These are phyloP conservation scores for Corythornis vintsioides DNA, from an alignment of 2,113 vertebrate species.

Conservation along the genomic window DNA sequence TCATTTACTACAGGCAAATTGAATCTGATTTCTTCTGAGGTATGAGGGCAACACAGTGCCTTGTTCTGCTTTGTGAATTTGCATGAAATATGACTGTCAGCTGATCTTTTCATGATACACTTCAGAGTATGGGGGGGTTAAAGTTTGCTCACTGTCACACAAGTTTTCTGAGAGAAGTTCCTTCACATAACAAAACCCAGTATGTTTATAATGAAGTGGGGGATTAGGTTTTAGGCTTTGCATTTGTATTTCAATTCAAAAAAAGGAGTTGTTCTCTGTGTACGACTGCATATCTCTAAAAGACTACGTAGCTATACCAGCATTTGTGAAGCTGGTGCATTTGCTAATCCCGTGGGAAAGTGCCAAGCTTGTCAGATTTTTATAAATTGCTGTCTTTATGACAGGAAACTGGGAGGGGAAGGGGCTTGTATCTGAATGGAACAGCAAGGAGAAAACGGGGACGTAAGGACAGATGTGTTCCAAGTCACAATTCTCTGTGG, in stretches of 20 bases:
- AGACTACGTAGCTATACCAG: not conserved
- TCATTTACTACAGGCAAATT: not conserved
- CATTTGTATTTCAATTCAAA: not conserved
- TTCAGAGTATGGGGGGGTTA: not conserved
- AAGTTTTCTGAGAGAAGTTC: not conserved
- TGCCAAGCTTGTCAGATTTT: slow-evolving; percentile 34
- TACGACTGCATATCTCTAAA: not conserved
- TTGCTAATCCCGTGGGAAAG: not conserved
- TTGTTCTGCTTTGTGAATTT: not conserved
- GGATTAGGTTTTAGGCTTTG: not conserved
- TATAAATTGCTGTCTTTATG: slow-evolving; percentile 46
- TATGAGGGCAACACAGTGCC: not conserved
- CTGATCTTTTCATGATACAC: not conserved
- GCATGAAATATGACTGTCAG: not conserved
- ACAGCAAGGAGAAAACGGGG: slow-evolving; percentile 15
- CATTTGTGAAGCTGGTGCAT: not conserved
- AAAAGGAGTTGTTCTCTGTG: not conserved
- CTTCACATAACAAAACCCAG: not conserved
- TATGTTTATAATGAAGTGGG: not conserved
- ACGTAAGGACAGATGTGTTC: not conserved
- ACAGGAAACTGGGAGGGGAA: slow-evolving; percentile 36
- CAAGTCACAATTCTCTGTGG: not conserved
- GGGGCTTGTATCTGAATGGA: slow-evolving; percentile 24
- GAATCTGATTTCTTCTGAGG: not conserved
- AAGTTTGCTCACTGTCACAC: not conserved